phyloP scores from a whole-genome alignment of 1,140 invertebrate species.

The Zaprionus ghesquierei region DNA sequence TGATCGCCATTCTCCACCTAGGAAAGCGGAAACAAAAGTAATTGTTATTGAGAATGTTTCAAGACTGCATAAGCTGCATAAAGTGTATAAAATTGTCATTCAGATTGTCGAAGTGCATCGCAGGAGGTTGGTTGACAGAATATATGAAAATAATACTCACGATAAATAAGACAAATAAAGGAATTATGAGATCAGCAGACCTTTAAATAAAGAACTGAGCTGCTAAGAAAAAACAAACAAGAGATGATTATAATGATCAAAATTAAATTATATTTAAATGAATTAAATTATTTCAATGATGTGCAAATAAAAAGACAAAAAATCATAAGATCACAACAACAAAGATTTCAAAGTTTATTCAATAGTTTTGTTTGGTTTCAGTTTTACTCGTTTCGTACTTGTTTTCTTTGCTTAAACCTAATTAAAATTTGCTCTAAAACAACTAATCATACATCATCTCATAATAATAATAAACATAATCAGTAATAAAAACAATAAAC shows the following conservation, averaged over 20 bases:
- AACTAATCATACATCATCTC: conserved; percentile 26
- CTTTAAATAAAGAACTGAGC: conserved; percentile 8
- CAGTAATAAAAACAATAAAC: conserved; percentile 61
- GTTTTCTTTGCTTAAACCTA: conserved; percentile 22
- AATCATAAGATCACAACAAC: conserved; percentile 71
- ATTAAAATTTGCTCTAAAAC: conserved; percentile 58
- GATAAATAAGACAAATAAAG: conserved; percentile 1
- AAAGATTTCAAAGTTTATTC: conserved; percentile 69
- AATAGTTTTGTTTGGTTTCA: conserved; percentile 49
- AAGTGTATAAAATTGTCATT: background rate
- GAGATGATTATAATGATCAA: background rate
- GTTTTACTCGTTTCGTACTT: conserved; percentile 15
- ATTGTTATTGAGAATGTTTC: background rate
- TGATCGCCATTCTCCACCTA: conserved; percentile 87
- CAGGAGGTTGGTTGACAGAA: background rate
- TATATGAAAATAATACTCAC: conserved; percentile 26
- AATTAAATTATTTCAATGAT: conserved; percentile 2
- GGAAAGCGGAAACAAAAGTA: background rate
- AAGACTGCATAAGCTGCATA: background rate
- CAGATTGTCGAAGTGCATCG: background rate
- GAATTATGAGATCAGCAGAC: conserved; percentile 4
- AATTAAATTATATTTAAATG: background rate
- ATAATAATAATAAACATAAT: conserved; percentile 46
- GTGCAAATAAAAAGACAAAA: conserved; percentile 8
- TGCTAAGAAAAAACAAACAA: conserved; percentile 19